Base-by-base conservation (phyloP, 2,888 invertebrate species). In the Pilophorus perplexus region DNA sequence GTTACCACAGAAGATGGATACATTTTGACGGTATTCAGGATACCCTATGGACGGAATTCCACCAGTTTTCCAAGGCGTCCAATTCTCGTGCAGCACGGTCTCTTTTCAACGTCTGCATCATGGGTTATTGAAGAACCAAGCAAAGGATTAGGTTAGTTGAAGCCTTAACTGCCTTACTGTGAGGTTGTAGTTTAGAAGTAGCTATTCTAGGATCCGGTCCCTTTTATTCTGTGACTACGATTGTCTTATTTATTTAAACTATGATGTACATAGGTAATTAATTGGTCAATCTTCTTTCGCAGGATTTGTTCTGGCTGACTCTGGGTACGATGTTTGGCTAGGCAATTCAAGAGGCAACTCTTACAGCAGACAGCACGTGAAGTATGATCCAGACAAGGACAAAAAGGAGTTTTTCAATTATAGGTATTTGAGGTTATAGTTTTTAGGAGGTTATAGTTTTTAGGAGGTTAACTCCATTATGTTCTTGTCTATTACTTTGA, bases 331-430 rank as follows among this genome's bases (percentile, higher is more conserved):
- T 72, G 86, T 88, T 0, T 93, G 93, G 93, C 73, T 94, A 72
- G 90, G 89, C 1, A 93, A 93, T 76, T 84, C 85, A 12, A 80
- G 93, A 71, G 93, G 93, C 0, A 93, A 92, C 74, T 84, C 83
- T 0, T 91, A 90, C 74, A 86, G 86, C 2, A 80, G 81, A 72
- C 82, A 81, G 1, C 90, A 91, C 74, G 75, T 82, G 3, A 80
- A 79, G 1, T 79, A 82, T 18, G 81, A 83, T n/a, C 78, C 80
- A 14, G 78, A 68, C 14, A 60, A 46, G 22, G 69, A 72, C 50
- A 67, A 69, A 40, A 60, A 68, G 28, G 68, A 80, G 18, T 92
- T 86, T 77, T 90, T 90, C 90, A 79, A 81, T 72, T 85, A 81
- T 74, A 81, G 79, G 82, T 83, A 71, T n/a, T n/a, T n/a, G n/a